Evolutionary conservation across 2,888 invertebrate genomes (phyloP).

Genomic region (Osmoderma eremita): DNA sequence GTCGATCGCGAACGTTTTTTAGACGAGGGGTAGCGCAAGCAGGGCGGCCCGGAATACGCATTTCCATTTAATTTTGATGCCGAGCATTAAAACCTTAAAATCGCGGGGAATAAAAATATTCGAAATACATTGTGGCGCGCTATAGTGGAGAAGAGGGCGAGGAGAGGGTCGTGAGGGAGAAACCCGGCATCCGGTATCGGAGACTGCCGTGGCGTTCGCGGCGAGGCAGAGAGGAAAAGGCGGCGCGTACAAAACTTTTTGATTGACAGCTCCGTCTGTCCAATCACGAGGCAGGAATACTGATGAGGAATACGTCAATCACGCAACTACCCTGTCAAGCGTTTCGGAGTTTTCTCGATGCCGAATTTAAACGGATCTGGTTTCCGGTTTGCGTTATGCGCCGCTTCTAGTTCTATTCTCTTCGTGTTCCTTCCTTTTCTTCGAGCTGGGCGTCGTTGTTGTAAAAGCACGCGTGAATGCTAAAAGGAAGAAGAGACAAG

Average conservation of each 20-base stretch:
- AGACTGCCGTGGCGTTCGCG: slow-evolving; percentile 31
- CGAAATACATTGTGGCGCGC: slow-evolving; percentile 58
- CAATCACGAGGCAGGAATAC: slow-evolving; percentile 80
- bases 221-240: slow-evolving; percentile 52
- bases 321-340: slow-evolving; percentile 54
- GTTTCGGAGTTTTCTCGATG: slow-evolving; percentile 34
- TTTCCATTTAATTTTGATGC: slow-evolving; percentile 63
- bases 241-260: slow-evolving; percentile 68
- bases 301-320: slow-evolving; percentile 84
- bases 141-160: slow-evolving; percentile 46
- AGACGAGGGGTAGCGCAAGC: slow-evolving; percentile 13
- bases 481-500: slow-evolving; percentile 6
- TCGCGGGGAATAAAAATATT: slow-evolving; percentile 62
- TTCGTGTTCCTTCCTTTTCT: slow-evolving; percentile 9
- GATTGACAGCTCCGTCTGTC: slow-evolving; percentile 84
- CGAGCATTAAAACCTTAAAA: slow-evolving; percentile 60
- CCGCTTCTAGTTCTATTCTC: slow-evolving; percentile 6
- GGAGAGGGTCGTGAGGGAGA: slow-evolving; percentile 50
- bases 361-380: slow-evolving; percentile 35
- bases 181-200: slow-evolving; percentile 18
- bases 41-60: slow-evolving; percentile 50
- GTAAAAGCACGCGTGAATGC: slow-evolving; percentile 16
- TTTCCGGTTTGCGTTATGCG: slow-evolving; percentile 36
- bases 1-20: slow-evolving; percentile 16
- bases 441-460: background rate